A percentile compares a stretch with the other conserved stretches of the same genome.
These are phyloP conservation scores for Myrmophylax atrothorax DNA, from an alignment of 2,113 vertebrate species.

Conservation along the genomic window DNA sequence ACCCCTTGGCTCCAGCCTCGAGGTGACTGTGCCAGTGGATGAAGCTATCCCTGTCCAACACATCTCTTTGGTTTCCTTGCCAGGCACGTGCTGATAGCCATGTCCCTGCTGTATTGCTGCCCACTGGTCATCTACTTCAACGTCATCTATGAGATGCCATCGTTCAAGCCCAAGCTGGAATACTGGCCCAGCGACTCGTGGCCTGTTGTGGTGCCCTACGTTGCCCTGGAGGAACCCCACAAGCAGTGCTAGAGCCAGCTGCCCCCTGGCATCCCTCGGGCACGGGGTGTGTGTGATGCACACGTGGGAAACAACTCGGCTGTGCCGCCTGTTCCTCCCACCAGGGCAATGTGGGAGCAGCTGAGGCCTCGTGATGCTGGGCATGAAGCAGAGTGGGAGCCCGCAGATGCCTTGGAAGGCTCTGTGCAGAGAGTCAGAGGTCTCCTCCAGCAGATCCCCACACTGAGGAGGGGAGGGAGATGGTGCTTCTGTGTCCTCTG, in stretches of 20 bases:
- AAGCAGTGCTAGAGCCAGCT: slow-evolving; percentile 76
- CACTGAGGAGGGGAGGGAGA: not conserved
- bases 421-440: not conserved
- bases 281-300: rapidly evolving
- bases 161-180: slow-evolving; percentile 77
- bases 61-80: not conserved
- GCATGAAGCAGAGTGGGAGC: not conserved
- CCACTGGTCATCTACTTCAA: slow-evolving; percentile 86
- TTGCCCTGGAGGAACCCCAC: slow-evolving; percentile 62
- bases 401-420: not conserved
- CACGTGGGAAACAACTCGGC: not conserved
- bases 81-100: slow-evolving; percentile 92
- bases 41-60: not conserved
- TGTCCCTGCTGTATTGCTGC: slow-evolving; percentile 82
- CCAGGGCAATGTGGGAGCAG: not conserved
- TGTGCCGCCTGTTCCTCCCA: rapidly evolving
- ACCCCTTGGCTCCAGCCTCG: not conserved
- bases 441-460: not conserved
- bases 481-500: not conserved
- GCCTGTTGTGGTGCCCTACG: slow-evolving; percentile 83
- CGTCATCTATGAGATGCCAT: slow-evolving; percentile 80
- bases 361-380: not conserved
- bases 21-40: not conserved
- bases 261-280: not conserved
- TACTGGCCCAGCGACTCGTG: slow-evolving; percentile 89